Base-by-base conservation (phyloP, 2,888 invertebrate genomes). In the Phyllotreta striolata region DNA sequence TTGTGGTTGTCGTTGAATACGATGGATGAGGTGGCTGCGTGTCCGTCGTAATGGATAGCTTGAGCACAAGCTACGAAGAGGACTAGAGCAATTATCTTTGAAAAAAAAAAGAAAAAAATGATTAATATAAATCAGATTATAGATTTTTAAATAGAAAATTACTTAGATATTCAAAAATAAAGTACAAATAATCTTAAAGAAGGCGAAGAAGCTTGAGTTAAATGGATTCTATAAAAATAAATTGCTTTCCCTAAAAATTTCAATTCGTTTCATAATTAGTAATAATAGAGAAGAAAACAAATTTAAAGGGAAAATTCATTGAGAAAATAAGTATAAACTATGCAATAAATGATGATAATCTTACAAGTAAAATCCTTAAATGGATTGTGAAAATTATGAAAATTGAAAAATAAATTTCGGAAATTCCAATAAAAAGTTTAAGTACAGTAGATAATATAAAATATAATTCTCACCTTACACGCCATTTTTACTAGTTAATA, bases 51-150 rank as follows among this genome's bases (percentile, higher is more conserved):
- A n/a, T 60, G 65, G 43, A 69, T 68, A 75, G 83, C 85, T 52
- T 59, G 83, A 37, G 83, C 79, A 47, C 84, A 80, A 71, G 67
- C 81, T 76, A 63, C 81, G 64, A 79, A 66, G 62, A 78, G 78
- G 72, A 78, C 65, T 49, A 81, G 38, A 59, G 77, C 72, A 55
- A 80, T 60, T 63, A 79, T 66, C 82, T 74, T 56, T 39, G 69
- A 71, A 24, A n/a, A n/a, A n/a, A n/a, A n/a, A n/a, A n/a, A n/a
- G n/a, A n/a, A n/a, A n/a, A n/a, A n/a, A n/a, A n/a, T n/a, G n/a
- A n/a, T n/a, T n/a, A n/a, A n/a, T n/a, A n/a, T 24, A 24, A 24
- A 24, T 4, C 24, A 24, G 24, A 24, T 24, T 24, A 1, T 24
- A 24, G 24, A 24, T 24, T 24, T 3, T 24, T 24, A 24, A 24